Evolutionary conservation across 2,113 vertebrate species (phyloP), one percentile per base, ranked within the genome.

Genomic region (Suricata suricatta): DNA sequence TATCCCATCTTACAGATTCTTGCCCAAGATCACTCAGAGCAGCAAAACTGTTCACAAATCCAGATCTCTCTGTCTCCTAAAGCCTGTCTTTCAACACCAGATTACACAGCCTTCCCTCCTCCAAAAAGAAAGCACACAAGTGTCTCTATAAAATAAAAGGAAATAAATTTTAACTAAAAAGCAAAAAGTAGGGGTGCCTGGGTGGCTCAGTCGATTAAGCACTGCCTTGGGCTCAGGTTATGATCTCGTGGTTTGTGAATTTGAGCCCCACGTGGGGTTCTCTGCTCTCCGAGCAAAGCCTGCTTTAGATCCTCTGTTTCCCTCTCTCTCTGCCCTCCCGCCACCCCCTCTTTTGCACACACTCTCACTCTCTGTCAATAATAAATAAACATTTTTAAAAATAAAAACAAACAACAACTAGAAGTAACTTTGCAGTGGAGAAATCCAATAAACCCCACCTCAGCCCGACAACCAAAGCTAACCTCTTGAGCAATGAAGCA

Each of bases 401-500:
- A 41, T 41, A 41, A 41, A 41, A 41, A 41, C 41, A 41, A 41
- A 41, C 41, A 41, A 68, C 44, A 44, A 76, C 2, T 14, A 63
- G 84, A 68, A 44, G 69, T 17, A 38, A 7, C 54, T 71, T 17
- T 2, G 7, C 31, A 44, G 47, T n/a, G 29, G 23, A 50, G 31
- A 50, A 31, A 25, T 15, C 8, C 50, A n/a, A 33, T 17, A 38
- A 29, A 19, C 19, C 31, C 21, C 9, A 19, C 17, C 44, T 29
- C 14, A 10, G 27, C 41, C 47, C 27, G 47, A 29, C 12, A 13
- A 29, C 11, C 57, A 21, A 25, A 66, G 50, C 41, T 1, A 31
- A 13, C 15, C 25, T 31, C 38, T 1, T 3, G 44, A 64, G 23
- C 3, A 19, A 2, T 1, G 29, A 54, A 38, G 25, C 57, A 0